Evolutionary conservation across 2,797 vertebrate species (phyloP), one percentile per base, ranked within the genome.

Genomic region (Arnoldichthys spilopterus): DNA sequence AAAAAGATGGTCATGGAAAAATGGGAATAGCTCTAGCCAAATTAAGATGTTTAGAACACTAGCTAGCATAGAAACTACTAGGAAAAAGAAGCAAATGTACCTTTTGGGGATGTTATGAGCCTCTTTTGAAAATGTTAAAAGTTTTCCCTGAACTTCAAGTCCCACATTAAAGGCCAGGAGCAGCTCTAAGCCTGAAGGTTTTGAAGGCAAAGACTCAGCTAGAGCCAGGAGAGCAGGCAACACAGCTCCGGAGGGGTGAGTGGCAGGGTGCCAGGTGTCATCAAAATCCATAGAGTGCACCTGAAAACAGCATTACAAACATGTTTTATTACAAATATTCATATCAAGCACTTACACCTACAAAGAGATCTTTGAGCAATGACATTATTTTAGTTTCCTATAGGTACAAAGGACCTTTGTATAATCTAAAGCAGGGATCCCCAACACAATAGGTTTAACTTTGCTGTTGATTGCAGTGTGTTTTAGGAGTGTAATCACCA

Each of bases 201-300:
- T 95, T 6, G 80, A 85, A 78, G 94, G 92, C 70, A 94, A 64
- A 0, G 91, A 87, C 90, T 98, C 96, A 0, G 92, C 90, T 68
- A 97, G 87, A n/a, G 96, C 96, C 81, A 96, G 89, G 80, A 98
- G 86, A 0, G 94, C 92, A 0, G 97, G 95, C 9, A 98, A 90
- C 79, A 98, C 92, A 0, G 95, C 92, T 0, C 97, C 97, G 0
- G 97, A 98, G 9, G 97, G 97, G 77, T 99, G 97, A 45, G 97
- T 98, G n/a, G 97, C 96, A 47, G 97, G 97, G 70, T 98, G 93
- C 97, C 97, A 98, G 0, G 96, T 99, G 86, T 99, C 97, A 0
- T 98, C 97, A 89, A 97, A 99, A 84, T 98, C 97, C 97, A 99
- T 98, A 13, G 97, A 96, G 88, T 98, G 97, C 71, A 97, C 93